phyloP scores from a whole-genome alignment of 2,113 vertebrate species.

The Epinephelus lanceolatus region DNA sequence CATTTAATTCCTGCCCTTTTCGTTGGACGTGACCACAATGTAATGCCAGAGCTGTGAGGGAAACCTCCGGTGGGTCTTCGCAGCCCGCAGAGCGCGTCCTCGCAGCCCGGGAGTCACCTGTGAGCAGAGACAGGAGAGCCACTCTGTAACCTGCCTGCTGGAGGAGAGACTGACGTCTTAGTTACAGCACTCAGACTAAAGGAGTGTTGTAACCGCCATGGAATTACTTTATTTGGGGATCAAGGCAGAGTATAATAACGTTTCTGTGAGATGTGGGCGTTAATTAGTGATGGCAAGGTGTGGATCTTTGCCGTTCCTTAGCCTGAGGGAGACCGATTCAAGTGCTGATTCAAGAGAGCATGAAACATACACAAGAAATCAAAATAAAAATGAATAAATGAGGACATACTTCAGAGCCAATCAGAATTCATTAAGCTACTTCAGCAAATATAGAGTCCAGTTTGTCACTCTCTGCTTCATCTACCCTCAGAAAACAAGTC shows the following conservation, averaged over 20 bases:
- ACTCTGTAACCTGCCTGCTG: constrained; percentile 25
- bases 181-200: constrained; percentile 27
- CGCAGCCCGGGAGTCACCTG: constrained; percentile 53
- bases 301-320: constrained; percentile 39
- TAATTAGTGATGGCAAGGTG: constrained; percentile 66
- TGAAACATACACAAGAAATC: neutral
- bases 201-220: constrained; percentile 25
- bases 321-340: neutral
- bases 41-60: constrained; percentile 44
- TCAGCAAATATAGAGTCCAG: neutral
- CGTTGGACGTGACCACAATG: constrained; percentile 47
- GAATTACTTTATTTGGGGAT: constrained; percentile 51
- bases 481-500: neutral
- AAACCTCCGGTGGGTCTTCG: constrained; percentile 31
- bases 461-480: neutral
- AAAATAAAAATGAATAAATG: neutral
- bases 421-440: neutral
- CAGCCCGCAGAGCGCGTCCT: neutral
- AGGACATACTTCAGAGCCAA: neutral
- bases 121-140: constrained; percentile 23
- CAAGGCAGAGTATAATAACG: constrained; percentile 32
- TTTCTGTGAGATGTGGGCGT: constrained; percentile 66
- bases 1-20: constrained; percentile 56
- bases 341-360: neutral
- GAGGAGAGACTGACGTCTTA: constrained; percentile 40